These are phyloP conservation scores for Cyprinella venusta DNA, from an alignment of 2,797 vertebrate species.

Conservation along the genomic window DNA sequence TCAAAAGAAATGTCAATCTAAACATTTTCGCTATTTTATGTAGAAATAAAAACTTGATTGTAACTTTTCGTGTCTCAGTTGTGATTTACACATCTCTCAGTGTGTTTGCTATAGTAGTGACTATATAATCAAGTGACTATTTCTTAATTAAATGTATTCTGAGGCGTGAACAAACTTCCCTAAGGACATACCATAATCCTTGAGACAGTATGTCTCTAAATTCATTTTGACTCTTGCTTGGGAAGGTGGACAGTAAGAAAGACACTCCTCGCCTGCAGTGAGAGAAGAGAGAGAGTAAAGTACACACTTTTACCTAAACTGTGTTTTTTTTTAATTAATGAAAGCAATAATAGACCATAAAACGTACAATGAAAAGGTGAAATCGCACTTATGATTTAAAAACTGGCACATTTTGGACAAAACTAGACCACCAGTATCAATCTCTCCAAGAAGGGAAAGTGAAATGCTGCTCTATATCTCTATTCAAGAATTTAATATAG, in stretches of 20 bases:
- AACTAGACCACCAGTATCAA: slow-evolving; percentile 19
- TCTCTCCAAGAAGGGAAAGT: slow-evolving; percentile 3
- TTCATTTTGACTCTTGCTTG: slow-evolving; percentile 87
- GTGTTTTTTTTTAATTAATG: background rate
- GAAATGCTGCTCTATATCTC: slow-evolving; percentile 12
- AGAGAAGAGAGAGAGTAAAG: slow-evolving; percentile 18
- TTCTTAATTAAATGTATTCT: background rate
- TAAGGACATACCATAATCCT: slow-evolving; percentile 82
- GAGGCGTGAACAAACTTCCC: background rate
- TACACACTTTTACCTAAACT: background rate
- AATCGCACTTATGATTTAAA: background rate
- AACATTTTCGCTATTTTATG: background rate
- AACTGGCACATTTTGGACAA: background rate
- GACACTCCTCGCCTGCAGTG: slow-evolving; percentile 83
- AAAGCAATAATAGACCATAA: background rate
- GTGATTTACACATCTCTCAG: background rate
- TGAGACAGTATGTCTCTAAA: slow-evolving; percentile 86
- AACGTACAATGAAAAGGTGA: background rate
- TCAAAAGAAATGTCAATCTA: background rate
- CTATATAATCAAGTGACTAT: background rate
- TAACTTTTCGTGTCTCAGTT: too few relatives aligned
- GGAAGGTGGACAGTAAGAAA: slow-evolving; percentile 84
- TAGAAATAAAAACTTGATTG: background rate
- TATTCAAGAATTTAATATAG: slow-evolving; percentile 16
- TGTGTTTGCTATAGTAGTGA: background rate